Evolutionary conservation across 2,797 vertebrate species (phyloP).

Genomic region (Rhyacichthys aspro): DNA sequence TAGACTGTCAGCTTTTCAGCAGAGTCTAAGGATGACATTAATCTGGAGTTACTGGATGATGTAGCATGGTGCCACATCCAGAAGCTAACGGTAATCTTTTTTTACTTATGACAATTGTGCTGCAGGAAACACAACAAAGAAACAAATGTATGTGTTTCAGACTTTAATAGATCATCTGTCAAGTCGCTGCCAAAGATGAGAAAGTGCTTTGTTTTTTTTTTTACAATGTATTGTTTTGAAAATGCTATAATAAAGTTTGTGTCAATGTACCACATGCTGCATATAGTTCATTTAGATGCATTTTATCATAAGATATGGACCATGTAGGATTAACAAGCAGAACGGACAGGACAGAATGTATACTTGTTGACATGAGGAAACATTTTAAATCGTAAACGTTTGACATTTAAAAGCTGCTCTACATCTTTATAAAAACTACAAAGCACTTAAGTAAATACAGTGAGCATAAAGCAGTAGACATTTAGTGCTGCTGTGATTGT

Average conservation of each 20-base stretch:
- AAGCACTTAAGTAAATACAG: background rate
- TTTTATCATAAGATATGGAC: no score
- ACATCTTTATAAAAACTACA: background rate
- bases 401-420: background rate
- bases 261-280: background rate
- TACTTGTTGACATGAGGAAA: no score
- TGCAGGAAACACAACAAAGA: background rate
- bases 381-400: background rate
- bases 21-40: conserved; percentile 79
- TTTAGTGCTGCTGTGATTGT: conserved; percentile 1
- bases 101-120: background rate
- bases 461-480: background rate
- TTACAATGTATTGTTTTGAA: conserved; percentile 21
- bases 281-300: background rate
- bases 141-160: conserved; percentile 52
- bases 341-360: background rate
- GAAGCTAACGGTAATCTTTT: conserved; percentile 76
- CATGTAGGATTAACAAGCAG: background rate
- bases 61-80: conserved; percentile 83
- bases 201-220: background rate
- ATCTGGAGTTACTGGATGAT: conserved; percentile 81
- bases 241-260: conserved; percentile 49
- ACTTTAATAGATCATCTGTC: conserved; percentile 72
- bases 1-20: conserved; percentile 82
- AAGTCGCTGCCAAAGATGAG: conserved; percentile 34